Evolutionary conservation across 2,113 vertebrate species (phyloP).

Genomic region (Crypturellus undulatus): DNA sequence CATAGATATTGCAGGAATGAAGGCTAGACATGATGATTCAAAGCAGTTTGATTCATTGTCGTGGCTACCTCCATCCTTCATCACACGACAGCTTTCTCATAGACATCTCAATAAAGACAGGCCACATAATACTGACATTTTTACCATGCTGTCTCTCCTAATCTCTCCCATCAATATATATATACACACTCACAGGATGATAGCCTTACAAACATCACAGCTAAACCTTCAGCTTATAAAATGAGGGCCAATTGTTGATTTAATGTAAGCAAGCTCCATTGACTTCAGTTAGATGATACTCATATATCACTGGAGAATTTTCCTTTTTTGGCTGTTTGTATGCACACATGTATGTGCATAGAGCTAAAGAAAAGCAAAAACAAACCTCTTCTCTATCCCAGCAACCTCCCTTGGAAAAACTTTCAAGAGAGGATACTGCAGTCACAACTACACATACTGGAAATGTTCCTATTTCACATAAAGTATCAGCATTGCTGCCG

Average conservation of each 20-base stretch:
- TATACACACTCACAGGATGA: not conserved
- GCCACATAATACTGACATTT: slow-evolving; percentile 7
- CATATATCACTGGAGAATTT: not conserved
- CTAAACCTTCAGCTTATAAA: not conserved
- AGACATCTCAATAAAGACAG: slow-evolving; percentile 37
- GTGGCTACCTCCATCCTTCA: slow-evolving; percentile 54
- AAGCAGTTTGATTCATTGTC: slow-evolving; percentile 47
- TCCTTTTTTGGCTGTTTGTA: too few relatives aligned
- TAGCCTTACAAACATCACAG: not conserved
- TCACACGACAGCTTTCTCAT: slow-evolving; percentile 26
- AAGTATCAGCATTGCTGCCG: not conserved
- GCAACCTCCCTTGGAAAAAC: not conserved
- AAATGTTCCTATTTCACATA: not conserved
- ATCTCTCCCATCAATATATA: not conserved
- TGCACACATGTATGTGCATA: too few relatives aligned
- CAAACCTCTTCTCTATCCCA: not conserved
- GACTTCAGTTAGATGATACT: not conserved
- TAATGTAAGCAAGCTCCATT: not conserved
- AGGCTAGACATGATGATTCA: not conserved
- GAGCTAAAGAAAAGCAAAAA: not conserved
- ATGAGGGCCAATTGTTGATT: not conserved
- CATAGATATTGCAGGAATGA: slow-evolving; percentile 1
- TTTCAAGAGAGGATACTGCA: not conserved
- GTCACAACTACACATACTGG: not conserved
- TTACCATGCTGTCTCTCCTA: not conserved